phyloP scores from a whole-genome alignment of 2,888 invertebrate genomes.

The Oligia latruncula region DNA sequence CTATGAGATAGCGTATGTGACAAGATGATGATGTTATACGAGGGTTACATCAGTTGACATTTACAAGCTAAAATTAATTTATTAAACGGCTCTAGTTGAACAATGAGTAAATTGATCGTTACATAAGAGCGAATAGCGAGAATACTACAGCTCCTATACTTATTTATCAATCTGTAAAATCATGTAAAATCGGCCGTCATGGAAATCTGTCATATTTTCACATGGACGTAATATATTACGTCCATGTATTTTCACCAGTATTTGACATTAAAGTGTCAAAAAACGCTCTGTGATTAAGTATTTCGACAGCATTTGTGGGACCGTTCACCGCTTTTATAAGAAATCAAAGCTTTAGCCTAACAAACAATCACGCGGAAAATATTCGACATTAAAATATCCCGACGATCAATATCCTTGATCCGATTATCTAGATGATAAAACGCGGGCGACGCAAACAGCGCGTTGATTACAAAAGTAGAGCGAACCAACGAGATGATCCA shows the following conservation, averaged over 20 bases:
- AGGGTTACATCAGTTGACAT: slow-evolving; percentile 52
- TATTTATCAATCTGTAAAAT: not conserved
- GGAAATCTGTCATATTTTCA: no score
- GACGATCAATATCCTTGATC: slow-evolving; percentile 38
- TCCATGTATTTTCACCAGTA: no score
- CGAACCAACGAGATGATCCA: slow-evolving; percentile 65
- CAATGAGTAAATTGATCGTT: slow-evolving; percentile 47
- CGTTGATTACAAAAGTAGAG: slow-evolving; percentile 52
- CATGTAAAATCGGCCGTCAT: no score
- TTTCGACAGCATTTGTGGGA: not conserved
- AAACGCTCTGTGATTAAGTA: not conserved
- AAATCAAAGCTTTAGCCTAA: not conserved
- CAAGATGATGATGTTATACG: slow-evolving; percentile 31
- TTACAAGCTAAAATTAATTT: slow-evolving; percentile 45
- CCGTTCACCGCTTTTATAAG: not conserved
- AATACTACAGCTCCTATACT: not conserved
- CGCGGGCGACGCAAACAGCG: slow-evolving; percentile 50
- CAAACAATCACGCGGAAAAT: not conserved
- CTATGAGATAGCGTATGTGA: not conserved
- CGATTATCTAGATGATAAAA: slow-evolving; percentile 40
- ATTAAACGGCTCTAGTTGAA: slow-evolving; percentile 29
- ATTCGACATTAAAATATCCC: slow-evolving; percentile 9
- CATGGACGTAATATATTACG: no score
- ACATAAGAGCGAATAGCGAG: slow-evolving; percentile 12
- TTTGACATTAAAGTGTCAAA: no score